Conservation (phyloP, 2,888 invertebrate genomes). For the Agrilus biguttatus region DNA sequence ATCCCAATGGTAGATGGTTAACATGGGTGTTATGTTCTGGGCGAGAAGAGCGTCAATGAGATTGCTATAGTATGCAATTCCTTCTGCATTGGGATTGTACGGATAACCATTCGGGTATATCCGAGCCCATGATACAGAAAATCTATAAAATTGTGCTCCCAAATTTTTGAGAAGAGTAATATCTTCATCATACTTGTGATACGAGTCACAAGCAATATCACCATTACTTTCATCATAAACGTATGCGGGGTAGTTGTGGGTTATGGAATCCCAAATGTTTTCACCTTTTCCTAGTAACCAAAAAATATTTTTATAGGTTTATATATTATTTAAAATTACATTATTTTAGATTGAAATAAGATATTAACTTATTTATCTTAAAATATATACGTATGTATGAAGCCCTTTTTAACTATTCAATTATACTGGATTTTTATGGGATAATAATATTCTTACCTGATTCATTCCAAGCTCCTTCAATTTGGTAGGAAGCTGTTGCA, state of each 20-base stretch:
- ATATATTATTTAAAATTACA: too few relatives aligned
- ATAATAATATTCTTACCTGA: conserved; percentile 16
- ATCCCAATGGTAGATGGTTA: conserved; percentile 26
- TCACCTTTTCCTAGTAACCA: conserved; percentile 26
- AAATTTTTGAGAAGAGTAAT: conserved; percentile 39
- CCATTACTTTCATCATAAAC: conserved; percentile 37
- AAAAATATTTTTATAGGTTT: conserved; percentile 16
- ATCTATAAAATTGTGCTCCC: conserved; percentile 41
- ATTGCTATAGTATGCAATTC: conserved; percentile 59
- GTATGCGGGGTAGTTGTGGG: conserved; percentile 33
- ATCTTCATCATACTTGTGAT: conserved; percentile 47
- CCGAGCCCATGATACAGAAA: conserved; percentile 50
- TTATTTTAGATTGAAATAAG: too few relatives aligned
- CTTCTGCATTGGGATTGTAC: conserved; percentile 49
- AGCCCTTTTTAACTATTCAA: too few relatives aligned
- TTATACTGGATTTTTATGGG: too few relatives aligned
- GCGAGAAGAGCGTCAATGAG: conserved; percentile 52
- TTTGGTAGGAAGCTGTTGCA: conserved; percentile 40
- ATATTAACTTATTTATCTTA: too few relatives aligned
- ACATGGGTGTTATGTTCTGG: conserved; percentile 37
- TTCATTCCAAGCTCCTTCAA: conserved; percentile 39
- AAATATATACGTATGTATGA: too few relatives aligned
- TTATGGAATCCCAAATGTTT: conserved; percentile 36
- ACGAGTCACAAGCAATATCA: conserved; percentile 52
- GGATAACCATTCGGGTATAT: conserved; percentile 48